Base-by-base conservation (phyloP, 1,140 invertebrate genomes). In the Grapholita molesta region DNA sequence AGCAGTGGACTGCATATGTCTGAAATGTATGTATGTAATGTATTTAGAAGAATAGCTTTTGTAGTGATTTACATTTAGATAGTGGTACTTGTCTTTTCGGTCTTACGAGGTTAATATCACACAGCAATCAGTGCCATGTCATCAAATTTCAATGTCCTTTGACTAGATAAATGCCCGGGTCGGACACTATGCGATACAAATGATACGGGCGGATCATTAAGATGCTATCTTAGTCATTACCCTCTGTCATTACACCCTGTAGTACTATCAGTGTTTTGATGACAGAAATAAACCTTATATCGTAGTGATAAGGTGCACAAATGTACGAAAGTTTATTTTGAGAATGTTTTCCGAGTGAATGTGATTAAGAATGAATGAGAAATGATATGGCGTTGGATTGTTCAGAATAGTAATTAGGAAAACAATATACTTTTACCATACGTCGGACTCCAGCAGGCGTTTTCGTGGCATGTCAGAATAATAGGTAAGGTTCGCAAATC, bases 161-260 rank as follows among this genome's bases (percentile, higher is more conserved):
- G 23, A 25, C 52, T 24, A 68, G 64, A 42, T 15, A 71, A 70
- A 76, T 71, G 71, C 68, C 69, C 71, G 67, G 72, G 53, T 48
- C 66, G 74, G 72, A 64, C 69, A 78, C 67, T 77, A 72, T 67
- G 70, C 72, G 38, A 71, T 78, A 68, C 79, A 82, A 42, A 82
- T 80, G 80, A 78, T 67, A 80, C 72, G 73, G 76, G 66, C 68
- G 77, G 73, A 77, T 84, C 82, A 85, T 86, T 86, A 81, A 84
- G 84, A 86, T 86, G 55, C 3, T 86, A 86, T 86, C 84, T 69
- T 68, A 65, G 70, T 84, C 82, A 83, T 83, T 83, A 81, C 76
- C 71, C 67, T 69, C 69, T 28, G 68, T 77, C 79, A 82, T 84
- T 83, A 86, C 69, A n/a, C n/a, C n/a, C n/a, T n/a, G n/a, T n/a